These are phyloP conservation scores for Myocastor coypus DNA, from an alignment of 2,113 vertebrate genomes.

Conservation along the genomic window DNA sequence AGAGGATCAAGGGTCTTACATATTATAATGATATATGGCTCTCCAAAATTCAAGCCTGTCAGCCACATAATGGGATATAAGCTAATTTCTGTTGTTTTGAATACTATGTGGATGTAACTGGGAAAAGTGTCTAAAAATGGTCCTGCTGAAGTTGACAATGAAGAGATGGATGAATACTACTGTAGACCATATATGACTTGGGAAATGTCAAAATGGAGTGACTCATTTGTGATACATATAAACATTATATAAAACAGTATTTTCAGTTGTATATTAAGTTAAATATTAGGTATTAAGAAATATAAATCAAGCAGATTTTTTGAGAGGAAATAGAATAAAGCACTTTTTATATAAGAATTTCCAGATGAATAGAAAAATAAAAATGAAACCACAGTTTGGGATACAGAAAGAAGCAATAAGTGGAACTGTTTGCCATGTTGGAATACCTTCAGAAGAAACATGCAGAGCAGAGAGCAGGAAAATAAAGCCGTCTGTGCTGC, in stretches of 20 bases:
- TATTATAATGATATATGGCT: neutral
- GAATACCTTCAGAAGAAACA: neutral
- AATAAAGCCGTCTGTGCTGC: neutral
- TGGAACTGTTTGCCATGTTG: neutral
- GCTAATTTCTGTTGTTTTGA: neutral
- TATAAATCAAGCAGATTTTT: neutral
- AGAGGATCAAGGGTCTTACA: neutral
- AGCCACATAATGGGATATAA: neutral
- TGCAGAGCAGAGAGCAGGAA: neutral
- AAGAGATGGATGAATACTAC: neutral
- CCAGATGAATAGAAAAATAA: neutral
- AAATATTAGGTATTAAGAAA: neutral
- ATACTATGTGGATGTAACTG: neutral
- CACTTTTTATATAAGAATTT: neutral
- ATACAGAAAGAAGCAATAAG: neutral
- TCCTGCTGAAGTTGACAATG: neutral
- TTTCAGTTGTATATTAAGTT: neutral
- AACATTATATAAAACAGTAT: neutral
- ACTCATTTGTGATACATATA: neutral
- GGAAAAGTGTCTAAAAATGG: neutral
- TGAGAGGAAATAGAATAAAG: neutral
- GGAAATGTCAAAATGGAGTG: neutral
- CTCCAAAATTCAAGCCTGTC: neutral
- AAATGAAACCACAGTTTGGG: neutral
- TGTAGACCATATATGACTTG: neutral